Conservation (phyloP, 2,113 vertebrate genomes). For the Menidia beryllina region DNA sequence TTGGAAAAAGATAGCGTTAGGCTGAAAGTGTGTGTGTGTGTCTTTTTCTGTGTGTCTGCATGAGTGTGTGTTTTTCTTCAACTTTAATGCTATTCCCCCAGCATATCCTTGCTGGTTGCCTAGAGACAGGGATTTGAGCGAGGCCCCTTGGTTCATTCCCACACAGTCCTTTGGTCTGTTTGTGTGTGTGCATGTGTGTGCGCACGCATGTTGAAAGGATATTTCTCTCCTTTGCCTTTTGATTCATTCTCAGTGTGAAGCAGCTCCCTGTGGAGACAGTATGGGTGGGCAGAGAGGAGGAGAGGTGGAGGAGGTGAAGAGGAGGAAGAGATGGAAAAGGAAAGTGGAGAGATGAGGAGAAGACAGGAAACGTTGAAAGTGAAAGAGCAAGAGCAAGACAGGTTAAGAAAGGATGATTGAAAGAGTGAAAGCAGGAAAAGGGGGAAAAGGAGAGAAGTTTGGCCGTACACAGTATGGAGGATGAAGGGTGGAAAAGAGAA, state of each 20-base stretch:
- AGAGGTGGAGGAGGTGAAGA: conserved; percentile 87
- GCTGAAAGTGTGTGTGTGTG: conserved; percentile 40
- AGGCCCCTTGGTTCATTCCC: conserved; percentile 99
- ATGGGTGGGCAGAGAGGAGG: conserved; percentile 96
- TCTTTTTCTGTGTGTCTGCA: conserved; percentile 31
- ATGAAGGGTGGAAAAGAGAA: conserved; percentile 48
- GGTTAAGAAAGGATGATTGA: conserved; percentile 83
- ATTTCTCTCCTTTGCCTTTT: conserved; percentile 96
- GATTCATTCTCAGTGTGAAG: conserved; percentile 98
- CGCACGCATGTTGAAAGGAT: conserved; percentile 93
- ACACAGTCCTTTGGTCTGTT: conserved; percentile 86
- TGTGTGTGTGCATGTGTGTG: conserved; percentile 44
- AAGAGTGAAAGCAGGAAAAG: conserved; percentile 83
- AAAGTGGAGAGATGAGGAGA: conserved; percentile 61
- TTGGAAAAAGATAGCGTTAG: conserved; percentile 59
- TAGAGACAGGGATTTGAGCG: conserved; percentile 99
- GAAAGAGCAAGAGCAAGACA: conserved; percentile 81
- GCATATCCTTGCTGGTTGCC: conserved; percentile 98
- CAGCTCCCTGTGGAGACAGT: conserved; percentile 96
- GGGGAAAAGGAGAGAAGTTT: conserved; percentile 88
- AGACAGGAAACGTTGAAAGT: conserved; percentile 44
- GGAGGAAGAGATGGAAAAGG: conserved; percentile 76
- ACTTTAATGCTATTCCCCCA: conserved; percentile 99
- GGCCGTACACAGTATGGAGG: conserved; percentile 85
- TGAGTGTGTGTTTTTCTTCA: conserved; percentile 85